Evolutionary conservation across 2,888 invertebrate genomes (phyloP), one percentile per base, ranked within the genome.

Genomic region (Drosophila kuntzei): DNA sequence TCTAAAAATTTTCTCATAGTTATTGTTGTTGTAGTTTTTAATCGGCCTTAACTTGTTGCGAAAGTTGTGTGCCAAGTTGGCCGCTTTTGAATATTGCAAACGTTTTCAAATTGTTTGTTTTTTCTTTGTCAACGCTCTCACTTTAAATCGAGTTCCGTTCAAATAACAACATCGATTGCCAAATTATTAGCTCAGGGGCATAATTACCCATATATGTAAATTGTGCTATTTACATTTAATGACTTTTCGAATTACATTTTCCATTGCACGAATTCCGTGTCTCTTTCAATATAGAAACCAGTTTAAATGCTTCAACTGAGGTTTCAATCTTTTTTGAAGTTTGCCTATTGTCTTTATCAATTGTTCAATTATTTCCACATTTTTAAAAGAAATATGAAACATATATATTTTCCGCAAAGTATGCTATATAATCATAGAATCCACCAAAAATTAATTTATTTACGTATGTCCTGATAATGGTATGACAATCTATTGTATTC

Each of bases 31-130:
- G 46, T 37, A 43, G 18, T 16, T 59, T 70, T 62, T 53, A 58
- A 71, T 54, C 25, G 66, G 50, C 61, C 50, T 65, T 62, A 78
- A 79, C 81, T 66, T 73, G 87, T 87, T 87, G 82, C 82, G 82
- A 83, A 83, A 87, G 82, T 83, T 81, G 78, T 69, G 58, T 54
- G 85, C 71, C 81, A 71, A 69, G 78, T 64, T 74, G 71, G 72
- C 66, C 54, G 39, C 32, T 64, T 55, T 66, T 50, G 57, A 51
- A 58, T 34, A 60, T 67, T 69, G 69, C 72, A 65, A 82, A 76
- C 47, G 34, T 53, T 75, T 84, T 73, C 64, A 67, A 79, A 80
- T 44, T 29, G 55, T 22, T 47, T 12, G 27, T 51, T 50, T 25
- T 37, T 36, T 36, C 14, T 53, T 41, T 54, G 12, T 32, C 29